phyloP scores from a whole-genome alignment of 2,113 vertebrate genomes.

The human (Homo sapiens) region GRCh38 chr1:80922001-80922500 shows the following conservation, averaged over 20 bases:
- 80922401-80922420: neutral
- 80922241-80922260: neutral
- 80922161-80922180: neutral
- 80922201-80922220: neutral
- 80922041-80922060: neutral
- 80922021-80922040: neutral
- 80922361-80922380: neutral
- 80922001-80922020: neutral
- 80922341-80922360: neutral
- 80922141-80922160: neutral
- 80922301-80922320: rapidly evolving
- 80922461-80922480: too few species aligned
- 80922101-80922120: neutral
- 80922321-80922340: neutral
- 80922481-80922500: neutral
- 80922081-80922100: neutral
- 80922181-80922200: neutral
- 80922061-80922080: neutral
- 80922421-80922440: too few species aligned
- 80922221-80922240: neutral
- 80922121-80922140: neutral
- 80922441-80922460: too few species aligned
- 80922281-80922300: neutral
- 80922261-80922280: neutral
- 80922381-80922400: neutral